Conservation (phyloP, 2,888 invertebrate genomes). For the Tipula helvola region DNA sequence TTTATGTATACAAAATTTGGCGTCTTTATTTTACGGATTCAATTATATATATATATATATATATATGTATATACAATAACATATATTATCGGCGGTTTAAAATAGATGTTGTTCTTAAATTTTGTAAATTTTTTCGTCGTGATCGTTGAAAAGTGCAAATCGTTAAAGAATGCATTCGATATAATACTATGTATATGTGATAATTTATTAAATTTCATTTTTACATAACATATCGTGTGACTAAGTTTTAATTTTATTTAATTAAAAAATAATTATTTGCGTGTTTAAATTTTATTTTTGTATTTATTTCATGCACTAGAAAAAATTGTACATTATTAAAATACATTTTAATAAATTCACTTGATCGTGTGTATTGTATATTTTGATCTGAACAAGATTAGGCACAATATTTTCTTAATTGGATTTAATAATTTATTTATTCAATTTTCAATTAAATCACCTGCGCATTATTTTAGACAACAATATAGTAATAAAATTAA, state of each 20-base stretch:
- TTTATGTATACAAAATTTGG: neutral
- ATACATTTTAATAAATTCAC: neutral
- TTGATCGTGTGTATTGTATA: neutral
- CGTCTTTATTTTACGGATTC: neutral
- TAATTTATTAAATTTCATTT: neutral
- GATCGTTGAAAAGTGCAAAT: neutral
- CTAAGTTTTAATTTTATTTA: neutral
- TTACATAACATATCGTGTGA: neutral
- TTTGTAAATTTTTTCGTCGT: neutral
- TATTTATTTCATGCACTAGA: neutral
- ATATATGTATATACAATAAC: neutral
- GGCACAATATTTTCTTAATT: neutral
- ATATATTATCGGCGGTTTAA: neutral
- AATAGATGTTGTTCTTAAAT: neutral
- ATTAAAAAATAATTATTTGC: neutral
- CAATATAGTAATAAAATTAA: too few relatives aligned
- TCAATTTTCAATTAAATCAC: too few relatives aligned
- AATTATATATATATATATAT: too few relatives aligned
- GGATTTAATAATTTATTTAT: neutral
- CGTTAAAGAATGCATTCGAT: neutral
- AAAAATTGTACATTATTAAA: neutral
- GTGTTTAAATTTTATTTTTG: neutral
- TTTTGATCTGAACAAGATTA: neutral
- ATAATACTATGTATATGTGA: neutral
- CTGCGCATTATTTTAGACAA: too few relatives aligned